Evolutionary conservation across 1,140 invertebrate genomes (phyloP).

Genomic region (Scaptomyza pallida): DNA sequence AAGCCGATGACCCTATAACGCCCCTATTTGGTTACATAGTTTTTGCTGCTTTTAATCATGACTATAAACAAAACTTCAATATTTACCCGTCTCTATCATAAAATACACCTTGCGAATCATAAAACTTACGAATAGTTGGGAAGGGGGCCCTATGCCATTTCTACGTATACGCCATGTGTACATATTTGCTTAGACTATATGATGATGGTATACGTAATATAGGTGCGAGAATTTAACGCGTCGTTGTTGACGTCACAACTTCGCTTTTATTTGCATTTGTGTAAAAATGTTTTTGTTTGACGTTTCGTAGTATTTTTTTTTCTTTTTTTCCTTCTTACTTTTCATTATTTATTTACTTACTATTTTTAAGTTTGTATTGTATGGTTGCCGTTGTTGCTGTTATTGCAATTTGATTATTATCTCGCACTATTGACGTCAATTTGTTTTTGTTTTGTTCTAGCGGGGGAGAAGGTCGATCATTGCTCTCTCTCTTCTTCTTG

Average conservation of each 20-base stretch:
- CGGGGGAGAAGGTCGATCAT: conserved; percentile 45
- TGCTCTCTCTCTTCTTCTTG: conserved; percentile 21
- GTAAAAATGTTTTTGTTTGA: conserved; percentile 46
- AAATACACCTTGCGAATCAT: conserved; percentile 38
- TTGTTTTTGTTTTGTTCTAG: conserved; percentile 56
- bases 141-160: conserved; percentile 2
- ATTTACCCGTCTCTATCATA: conserved; percentile 22
- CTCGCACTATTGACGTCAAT: conserved; percentile 72
- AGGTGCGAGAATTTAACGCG: conserved; percentile 30
- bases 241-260: conserved; percentile 34
- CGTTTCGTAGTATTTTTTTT: conserved; percentile 30
- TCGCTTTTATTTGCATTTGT: conserved; percentile 40
- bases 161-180: not conserved
- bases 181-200: not conserved
- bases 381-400: conserved; percentile 30
- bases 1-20: conserved; percentile 1
- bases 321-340: conserved; percentile 37
- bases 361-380: conserved; percentile 18
- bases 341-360: conserved; percentile 36
- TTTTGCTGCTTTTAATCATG: conserved; percentile 13
- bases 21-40: conserved; percentile 11
- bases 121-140: too few species aligned
- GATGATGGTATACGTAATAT: not conserved
- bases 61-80: conserved; percentile 8
- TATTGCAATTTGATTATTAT: conserved; percentile 70